Percentiles rank a stretch among this genome's conserved stretches.
phyloP scores from a whole-genome alignment of 1,140 invertebrate genomes.

The Drosophila santomea region DNA sequence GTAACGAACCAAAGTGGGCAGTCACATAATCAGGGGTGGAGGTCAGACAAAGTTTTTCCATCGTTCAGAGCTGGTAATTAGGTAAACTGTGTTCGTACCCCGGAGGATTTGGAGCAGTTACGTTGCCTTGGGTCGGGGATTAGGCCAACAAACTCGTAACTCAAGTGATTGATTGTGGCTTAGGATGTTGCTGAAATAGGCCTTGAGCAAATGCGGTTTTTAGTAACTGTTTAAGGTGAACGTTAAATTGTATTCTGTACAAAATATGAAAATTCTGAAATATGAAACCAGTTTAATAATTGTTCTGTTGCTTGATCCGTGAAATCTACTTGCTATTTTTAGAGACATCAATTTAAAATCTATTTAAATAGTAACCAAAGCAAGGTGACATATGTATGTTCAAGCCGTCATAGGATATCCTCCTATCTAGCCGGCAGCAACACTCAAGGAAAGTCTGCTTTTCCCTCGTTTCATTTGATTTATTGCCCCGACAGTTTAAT shows the following conservation, averaged over 20 bases:
- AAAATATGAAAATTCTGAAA: too few relatives aligned
- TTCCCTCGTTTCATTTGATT: slow-evolving; percentile 61
- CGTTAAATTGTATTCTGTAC: background rate
- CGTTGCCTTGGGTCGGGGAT: slow-evolving; percentile 42
- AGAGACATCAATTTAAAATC: slow-evolving; percentile 32
- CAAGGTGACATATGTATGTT: slow-evolving; percentile 10
- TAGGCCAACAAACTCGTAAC: background rate
- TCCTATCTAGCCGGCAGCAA: slow-evolving; percentile 12
- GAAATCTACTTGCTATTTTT: too few relatives aligned
- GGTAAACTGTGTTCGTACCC: slow-evolving; percentile 32
- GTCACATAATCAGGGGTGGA: slow-evolving; percentile 44
- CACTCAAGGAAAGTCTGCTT: slow-evolving; percentile 6
- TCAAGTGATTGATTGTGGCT: slow-evolving; percentile 33
- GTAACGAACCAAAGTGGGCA: slow-evolving; percentile 60
- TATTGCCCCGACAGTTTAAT: slow-evolving; percentile 73
- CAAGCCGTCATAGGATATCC: background rate
- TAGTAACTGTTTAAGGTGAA: background rate
- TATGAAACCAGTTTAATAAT: too few relatives aligned
- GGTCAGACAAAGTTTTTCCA: slow-evolving; percentile 64
- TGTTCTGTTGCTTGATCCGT: too few relatives aligned
- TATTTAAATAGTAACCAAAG: slow-evolving; percentile 24
- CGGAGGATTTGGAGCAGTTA: slow-evolving; percentile 13
- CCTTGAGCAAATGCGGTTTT: background rate
- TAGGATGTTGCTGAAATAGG: background rate
- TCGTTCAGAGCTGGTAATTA: slow-evolving; percentile 56